phyloP scores from a whole-genome alignment of 2,888 invertebrate genomes.

The Ormyrus labotus region DNA sequence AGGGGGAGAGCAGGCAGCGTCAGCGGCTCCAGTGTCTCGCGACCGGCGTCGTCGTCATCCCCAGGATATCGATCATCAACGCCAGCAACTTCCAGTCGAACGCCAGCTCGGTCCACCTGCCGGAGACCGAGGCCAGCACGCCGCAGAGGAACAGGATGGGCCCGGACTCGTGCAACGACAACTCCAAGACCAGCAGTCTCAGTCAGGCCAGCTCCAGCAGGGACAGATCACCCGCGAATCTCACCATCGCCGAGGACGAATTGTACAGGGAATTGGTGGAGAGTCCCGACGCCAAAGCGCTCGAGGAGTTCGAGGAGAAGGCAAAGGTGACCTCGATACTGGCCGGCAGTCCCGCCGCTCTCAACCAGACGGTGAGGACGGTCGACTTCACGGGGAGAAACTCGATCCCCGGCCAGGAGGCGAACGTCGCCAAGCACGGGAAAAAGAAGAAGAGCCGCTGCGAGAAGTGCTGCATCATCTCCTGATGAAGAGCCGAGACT shows the following conservation, averaged over 20 bases:
- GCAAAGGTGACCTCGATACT: slow-evolving; percentile 35
- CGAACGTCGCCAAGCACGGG: slow-evolving; percentile 63
- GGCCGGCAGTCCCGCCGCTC: slow-evolving; percentile 51
- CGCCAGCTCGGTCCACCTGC: slow-evolving; percentile 70
- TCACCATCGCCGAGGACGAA: slow-evolving; percentile 59
- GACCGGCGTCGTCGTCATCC: slow-evolving; percentile 66
- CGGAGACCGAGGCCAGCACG: slow-evolving; percentile 41
- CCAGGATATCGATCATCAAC: slow-evolving; percentile 72
- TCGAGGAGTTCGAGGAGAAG: not conserved
- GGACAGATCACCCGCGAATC: slow-evolving; percentile 59
- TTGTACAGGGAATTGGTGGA: slow-evolving; percentile 59
- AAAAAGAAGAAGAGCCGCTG: slow-evolving; percentile 64
- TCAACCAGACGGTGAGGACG: slow-evolving; percentile 48
- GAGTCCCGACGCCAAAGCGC: not conserved
- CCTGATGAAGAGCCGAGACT: slow-evolving; percentile 52
- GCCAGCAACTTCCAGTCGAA: slow-evolving; percentile 73
- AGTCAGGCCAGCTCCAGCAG: slow-evolving; percentile 69
- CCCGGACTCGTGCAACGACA: slow-evolving; percentile 61
- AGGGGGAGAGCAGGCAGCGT: slow-evolving; percentile 29
- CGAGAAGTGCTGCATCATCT: slow-evolving; percentile 70
- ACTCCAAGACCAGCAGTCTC: slow-evolving; percentile 66
- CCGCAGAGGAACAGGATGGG: too few species aligned
- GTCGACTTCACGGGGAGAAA: slow-evolving; percentile 63
- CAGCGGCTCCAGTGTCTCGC: not conserved
- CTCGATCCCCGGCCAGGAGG: slow-evolving; percentile 66